Evolutionary conservation across 2,797 vertebrate species (phyloP).

Genomic region (Choloepus didactylus): DNA sequence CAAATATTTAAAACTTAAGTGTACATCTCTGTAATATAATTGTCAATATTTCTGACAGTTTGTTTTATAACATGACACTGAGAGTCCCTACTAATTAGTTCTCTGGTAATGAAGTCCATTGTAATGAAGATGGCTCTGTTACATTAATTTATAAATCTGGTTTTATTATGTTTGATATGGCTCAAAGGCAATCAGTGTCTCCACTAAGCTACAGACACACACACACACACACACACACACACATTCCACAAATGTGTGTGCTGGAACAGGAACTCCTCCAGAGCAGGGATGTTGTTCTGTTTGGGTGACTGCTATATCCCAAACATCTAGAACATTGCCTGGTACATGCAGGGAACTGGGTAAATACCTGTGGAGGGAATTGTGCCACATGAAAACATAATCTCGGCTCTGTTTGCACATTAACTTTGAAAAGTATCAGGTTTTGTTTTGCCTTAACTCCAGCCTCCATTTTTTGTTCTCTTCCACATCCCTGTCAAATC

Average conservation of each 20-base stretch:
- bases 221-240: background rate
- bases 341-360: background rate
- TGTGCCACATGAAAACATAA: background rate
- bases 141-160: background rate
- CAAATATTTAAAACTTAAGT: background rate
- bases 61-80: background rate
- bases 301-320: background rate
- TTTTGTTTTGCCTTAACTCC: background rate
- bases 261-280: background rate
- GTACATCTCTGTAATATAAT: background rate
- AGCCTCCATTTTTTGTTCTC: background rate
- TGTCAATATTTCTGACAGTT: constrained; percentile 29
- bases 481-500: background rate
- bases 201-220: background rate
- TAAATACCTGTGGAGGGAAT: background rate
- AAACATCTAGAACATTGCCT: background rate
- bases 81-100: background rate
- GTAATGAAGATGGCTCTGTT: background rate
- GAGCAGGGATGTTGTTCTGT: background rate
- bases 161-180: background rate
- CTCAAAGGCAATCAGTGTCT: background rate
- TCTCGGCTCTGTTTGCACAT: background rate
- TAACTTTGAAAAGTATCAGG: background rate
- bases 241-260: background rate
- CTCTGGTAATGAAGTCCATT: constrained; percentile 39